Evolutionary conservation across 2,797 vertebrate genomes (phyloP).

Genomic region (Gallinago solitaria): DNA sequence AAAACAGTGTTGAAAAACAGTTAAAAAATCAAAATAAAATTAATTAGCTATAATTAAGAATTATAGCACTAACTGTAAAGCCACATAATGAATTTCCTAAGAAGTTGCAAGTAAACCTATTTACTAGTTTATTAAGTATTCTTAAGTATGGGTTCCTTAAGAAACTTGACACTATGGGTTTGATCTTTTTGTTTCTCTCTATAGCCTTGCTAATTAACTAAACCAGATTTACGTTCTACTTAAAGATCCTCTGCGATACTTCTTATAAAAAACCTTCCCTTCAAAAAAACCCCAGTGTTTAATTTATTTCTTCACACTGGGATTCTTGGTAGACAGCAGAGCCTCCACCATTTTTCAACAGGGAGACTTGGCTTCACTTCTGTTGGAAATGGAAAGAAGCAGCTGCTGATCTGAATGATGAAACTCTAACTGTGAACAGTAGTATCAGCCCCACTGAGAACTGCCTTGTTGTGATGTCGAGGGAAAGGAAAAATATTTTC

Average conservation of each 20-base stretch:
- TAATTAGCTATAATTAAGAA: background rate
- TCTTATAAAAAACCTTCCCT: background rate
- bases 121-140: background rate
- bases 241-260: background rate
- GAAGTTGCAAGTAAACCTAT: background rate
- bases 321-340: background rate
- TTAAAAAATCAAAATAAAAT: background rate
- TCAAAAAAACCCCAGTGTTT: fast-evolving
- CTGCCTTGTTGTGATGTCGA: background rate
- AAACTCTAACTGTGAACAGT: background rate
- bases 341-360: background rate
- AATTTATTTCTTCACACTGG: background rate
- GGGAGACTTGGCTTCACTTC: background rate
- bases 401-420: background rate
- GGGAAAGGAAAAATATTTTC: constrained; percentile 21
- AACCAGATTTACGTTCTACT: background rate
- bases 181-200: background rate
- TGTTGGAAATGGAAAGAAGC: background rate
- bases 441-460: background rate
- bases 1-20: background rate
- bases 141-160: background rate
- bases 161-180: background rate
- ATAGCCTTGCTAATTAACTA: background rate
- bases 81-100: background rate
- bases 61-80: background rate